Percentiles rank a stretch among this genome's conserved stretches.
Evolutionary conservation across 2,888 invertebrate genomes (phyloP).

Genomic region (Cantharis flavilabris): DNA sequence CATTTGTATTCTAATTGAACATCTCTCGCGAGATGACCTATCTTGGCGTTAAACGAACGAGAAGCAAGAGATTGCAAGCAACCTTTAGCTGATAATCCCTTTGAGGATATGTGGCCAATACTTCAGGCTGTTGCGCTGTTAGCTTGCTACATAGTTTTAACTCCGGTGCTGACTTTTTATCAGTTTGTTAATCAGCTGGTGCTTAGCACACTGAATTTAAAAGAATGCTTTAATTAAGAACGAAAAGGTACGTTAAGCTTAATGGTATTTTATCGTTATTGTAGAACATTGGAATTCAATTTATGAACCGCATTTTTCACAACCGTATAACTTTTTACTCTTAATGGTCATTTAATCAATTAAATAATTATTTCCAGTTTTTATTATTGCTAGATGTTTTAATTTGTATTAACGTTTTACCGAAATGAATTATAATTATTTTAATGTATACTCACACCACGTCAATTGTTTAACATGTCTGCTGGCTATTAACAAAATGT

Average conservation of each 20-base stretch:
- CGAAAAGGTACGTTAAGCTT: constrained; percentile 2
- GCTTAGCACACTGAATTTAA: constrained; percentile 5
- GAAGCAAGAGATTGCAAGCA: not conserved
- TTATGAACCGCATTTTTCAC: not conserved
- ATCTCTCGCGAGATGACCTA: constrained; percentile 5
- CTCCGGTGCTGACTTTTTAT: constrained; percentile 33
- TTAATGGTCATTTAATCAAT: not conserved
- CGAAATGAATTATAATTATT: not conserved
- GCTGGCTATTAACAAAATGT: not conserved
- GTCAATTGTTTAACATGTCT: not conserved
- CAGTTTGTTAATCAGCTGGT: constrained; percentile 39
- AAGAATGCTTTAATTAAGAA: constrained; percentile 20
- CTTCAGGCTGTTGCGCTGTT: constrained; percentile 14
- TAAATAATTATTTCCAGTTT: not conserved
- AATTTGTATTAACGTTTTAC: not conserved
- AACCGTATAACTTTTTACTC: not conserved
- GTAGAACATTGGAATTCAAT: not conserved
- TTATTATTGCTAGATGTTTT: not conserved
- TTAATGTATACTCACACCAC: not conserved
- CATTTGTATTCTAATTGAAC: constrained; percentile 42
- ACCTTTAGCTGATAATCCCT: not conserved
- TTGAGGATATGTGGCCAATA: constrained; percentile 4
- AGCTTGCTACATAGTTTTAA: constrained; percentile 38
- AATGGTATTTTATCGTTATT: constrained; percentile 1
- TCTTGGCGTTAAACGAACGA: constrained; percentile 7